Evolutionary conservation across 2,888 invertebrate genomes (phyloP).

Genomic region (Napeogenes inachia): DNA sequence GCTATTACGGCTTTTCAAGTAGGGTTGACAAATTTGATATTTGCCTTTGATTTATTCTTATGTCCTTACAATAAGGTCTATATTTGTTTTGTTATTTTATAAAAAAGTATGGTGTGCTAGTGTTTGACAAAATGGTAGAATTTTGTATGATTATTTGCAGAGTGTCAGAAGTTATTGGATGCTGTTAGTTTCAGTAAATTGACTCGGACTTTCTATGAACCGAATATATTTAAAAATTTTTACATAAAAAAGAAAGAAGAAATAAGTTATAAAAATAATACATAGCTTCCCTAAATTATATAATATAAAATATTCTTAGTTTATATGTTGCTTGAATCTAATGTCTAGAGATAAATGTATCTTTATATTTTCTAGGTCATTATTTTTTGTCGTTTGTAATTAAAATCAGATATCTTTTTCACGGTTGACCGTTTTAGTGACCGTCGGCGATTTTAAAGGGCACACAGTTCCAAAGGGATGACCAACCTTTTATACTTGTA

Average conservation of each 20-base stretch:
- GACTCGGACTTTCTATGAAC: constrained; percentile 17
- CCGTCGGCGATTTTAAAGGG: constrained; percentile 31
- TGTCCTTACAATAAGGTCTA: constrained; percentile 17
- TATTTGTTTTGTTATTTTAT: constrained; percentile 20
- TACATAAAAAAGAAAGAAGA: not conserved
- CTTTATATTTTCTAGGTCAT: not conserved
- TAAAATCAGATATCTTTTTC: constrained; percentile 34
- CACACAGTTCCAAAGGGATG: constrained; percentile 24
- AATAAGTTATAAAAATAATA: not conserved
- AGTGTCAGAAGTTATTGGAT: constrained; percentile 39
- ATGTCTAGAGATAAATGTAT: not conserved
- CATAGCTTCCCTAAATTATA: too few species aligned
- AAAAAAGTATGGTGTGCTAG: constrained; percentile 24
- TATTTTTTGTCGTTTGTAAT: constrained; percentile 27
- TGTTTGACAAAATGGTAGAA: constrained; percentile 39
- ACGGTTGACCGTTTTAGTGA: constrained; percentile 30
- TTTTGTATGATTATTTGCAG: constrained; percentile 47
- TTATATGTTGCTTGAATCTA: constrained; percentile 20
- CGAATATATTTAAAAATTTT: not conserved
- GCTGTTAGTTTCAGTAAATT: constrained; percentile 18
- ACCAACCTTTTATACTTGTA: constrained; percentile 24
- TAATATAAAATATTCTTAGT: not conserved
- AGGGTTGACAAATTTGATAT: constrained; percentile 12
- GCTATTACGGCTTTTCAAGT: constrained; percentile 28
- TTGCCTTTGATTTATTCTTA: constrained; percentile 17